A percentile compares a stretch with the other conserved stretches of the same genome.
Conservation (phyloP, 2,797 vertebrate genomes). For the Muscicapa comitata region DNA sequence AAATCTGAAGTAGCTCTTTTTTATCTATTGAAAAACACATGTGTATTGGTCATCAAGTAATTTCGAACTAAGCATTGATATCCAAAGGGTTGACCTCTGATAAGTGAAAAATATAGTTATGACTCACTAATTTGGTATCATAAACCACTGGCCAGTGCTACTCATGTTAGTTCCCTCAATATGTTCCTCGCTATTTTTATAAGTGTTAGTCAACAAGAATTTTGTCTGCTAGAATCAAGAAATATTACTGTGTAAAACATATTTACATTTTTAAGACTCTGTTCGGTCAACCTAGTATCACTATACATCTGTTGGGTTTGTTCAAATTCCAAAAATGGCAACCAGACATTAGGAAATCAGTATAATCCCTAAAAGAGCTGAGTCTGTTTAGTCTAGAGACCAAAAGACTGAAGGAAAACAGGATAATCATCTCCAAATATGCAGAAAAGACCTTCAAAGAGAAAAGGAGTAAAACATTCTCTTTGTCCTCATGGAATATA, state of each 20-base stretch:
- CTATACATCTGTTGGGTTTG: not conserved
- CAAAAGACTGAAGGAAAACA: not conserved
- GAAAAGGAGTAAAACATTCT: not conserved
- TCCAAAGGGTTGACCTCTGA: not conserved
- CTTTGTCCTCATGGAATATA: not conserved
- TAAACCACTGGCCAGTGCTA: not conserved
- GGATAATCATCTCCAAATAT: conserved; percentile 30
- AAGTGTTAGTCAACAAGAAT: not conserved
- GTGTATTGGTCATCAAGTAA: not conserved
- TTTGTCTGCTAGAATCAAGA: not conserved
- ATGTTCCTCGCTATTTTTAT: not conserved
- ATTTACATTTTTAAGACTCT: conserved; percentile 22
- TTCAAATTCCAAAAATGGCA: conserved; percentile 1
- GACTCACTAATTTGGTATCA: not conserved
- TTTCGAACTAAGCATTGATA: not conserved
- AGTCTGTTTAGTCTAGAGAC: conserved; percentile 43
- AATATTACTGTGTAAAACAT: not conserved
- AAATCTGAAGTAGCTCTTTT: not conserved
- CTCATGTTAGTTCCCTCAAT: not conserved
- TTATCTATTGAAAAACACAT: not conserved
- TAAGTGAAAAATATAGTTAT: not conserved
- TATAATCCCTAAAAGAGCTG: not conserved
- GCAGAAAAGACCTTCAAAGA: not conserved
- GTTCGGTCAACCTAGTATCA: not conserved
- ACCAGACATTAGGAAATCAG: conserved; percentile 4